A percentile compares a stretch with the other conserved stretches of the same genome.
These are phyloP conservation scores for Saccopteryx leptura DNA, from an alignment of 2,113 vertebrate genomes.

Conservation along the genomic window DNA sequence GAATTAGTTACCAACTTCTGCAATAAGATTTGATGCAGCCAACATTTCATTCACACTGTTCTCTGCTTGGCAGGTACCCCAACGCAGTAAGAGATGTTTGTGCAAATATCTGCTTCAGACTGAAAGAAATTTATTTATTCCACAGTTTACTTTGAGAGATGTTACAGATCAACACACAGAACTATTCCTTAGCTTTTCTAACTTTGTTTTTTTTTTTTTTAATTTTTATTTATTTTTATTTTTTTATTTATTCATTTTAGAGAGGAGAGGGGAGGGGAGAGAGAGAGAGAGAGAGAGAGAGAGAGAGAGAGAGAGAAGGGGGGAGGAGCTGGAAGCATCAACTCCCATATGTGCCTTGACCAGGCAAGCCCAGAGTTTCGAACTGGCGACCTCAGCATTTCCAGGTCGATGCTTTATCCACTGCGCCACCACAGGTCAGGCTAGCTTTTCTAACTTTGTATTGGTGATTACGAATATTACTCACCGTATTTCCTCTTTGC, in stretches of 20 bases:
- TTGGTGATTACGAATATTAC: constrained; percentile 58
- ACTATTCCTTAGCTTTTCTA: background rate
- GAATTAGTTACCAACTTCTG: constrained; percentile 10
- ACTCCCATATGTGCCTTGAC: too few relatives aligned
- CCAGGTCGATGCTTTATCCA: too few relatives aligned
- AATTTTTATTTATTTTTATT: too few relatives aligned
- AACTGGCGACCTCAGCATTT: too few relatives aligned
- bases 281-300: too few relatives aligned
- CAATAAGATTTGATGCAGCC: background rate
- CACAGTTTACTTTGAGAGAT: constrained; percentile 36
- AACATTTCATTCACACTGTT: background rate
- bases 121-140: constrained; percentile 53
- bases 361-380: too few relatives aligned
- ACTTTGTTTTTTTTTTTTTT: too few relatives aligned
- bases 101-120: constrained; percentile 43
- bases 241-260: too few relatives aligned
- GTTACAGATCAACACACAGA: constrained; percentile 58
- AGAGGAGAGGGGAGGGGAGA: too few relatives aligned
- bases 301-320: too few relatives aligned
- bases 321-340: too few relatives aligned
- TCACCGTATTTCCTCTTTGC: background rate
- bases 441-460: background rate
- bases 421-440: too few relatives aligned
- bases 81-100: background rate
- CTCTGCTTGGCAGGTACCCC: background rate